Evolutionary conservation across 2,113 vertebrate species (phyloP).

Genomic region (Bolborhynchus lineola): DNA sequence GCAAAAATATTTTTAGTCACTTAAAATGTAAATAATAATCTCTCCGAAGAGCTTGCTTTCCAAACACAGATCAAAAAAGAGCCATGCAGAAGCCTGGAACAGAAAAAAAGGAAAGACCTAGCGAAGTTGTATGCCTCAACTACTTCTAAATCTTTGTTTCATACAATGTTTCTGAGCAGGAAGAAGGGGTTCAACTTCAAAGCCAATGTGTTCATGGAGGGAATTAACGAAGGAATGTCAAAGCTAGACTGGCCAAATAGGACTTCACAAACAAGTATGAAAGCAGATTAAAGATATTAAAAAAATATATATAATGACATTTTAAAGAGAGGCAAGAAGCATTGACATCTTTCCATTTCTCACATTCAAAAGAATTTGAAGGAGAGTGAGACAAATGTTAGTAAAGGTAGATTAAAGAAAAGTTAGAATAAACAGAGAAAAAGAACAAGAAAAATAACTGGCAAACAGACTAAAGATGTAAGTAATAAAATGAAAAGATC

Average conservation of each 20-base stretch:
- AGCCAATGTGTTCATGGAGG: background rate
- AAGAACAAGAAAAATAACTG: background rate
- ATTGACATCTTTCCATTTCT: background rate
- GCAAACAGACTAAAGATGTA: background rate
- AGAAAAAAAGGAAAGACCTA: background rate
- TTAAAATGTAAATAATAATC: background rate
- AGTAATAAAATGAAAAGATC: background rate
- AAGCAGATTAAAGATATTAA: background rate
- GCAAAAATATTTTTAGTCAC: background rate
- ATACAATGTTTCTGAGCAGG: background rate
- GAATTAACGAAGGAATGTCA: background rate
- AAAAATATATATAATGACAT: background rate
- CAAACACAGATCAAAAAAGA: background rate
- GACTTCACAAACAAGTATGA: background rate
- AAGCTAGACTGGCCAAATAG: background rate
- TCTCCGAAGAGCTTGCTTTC: background rate
- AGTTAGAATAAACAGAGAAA: background rate
- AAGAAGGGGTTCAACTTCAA: accelerated
- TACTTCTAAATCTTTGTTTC: background rate
- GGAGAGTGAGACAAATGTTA: background rate
- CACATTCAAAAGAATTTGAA: background rate
- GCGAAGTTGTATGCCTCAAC: accelerated
- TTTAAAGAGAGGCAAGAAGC: background rate
- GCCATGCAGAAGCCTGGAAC: accelerated
- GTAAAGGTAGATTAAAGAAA: background rate